Base-by-base conservation (phyloP, 92 coral and sea anemone genomes). In the Zoanthus sansibaricus region DNA sequence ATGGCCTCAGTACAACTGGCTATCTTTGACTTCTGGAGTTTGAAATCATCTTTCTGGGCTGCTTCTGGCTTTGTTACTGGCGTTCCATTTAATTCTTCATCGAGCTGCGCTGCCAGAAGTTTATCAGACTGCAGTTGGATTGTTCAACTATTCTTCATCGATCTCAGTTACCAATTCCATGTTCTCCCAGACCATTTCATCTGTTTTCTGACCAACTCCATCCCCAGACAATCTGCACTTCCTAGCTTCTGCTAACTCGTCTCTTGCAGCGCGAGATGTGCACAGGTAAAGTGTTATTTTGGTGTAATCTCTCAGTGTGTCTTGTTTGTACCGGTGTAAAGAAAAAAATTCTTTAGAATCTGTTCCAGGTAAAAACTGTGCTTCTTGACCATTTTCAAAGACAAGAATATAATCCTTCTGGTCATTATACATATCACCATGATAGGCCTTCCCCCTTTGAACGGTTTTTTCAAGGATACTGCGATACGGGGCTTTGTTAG, bases 351-450 rank as follows among this genome's bases (percentile, higher is more conserved):
- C 80, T 87, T 79, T 32, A 75, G 54, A 74, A 73, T 70, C 33
- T 49, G 86, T 79, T 37, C 86, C 87, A 56, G 76, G 87, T 42
- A 87, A 85, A 72, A 87, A 87, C 76, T 55, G 55, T 30, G 87
- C 90, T 33, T 87, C 87, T 82, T 87, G 67, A 62, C 87, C 66
- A 80, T 87, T 56, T 56, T 87, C 87, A 37, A 87, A 76, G 25
- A 87, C 67, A 55, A 87, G 82, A 77, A 80, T 45, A 72, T 87
- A 87, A 79, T 87, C 86, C 55, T 87, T 82, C 37, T 80, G 82
- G 51, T 79, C 87, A 17, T 80, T 54, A 48, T 42, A 87, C 67
- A 55, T 51, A 72, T 87, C 87, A 45, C 86, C 51, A 42, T 87
- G 90, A 62, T 37, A 87, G 21, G 82, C 58, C 75, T 49, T 12